Conservation (phyloP, 2,113 vertebrate genomes). For the Entelurus aequoreus region DNA sequence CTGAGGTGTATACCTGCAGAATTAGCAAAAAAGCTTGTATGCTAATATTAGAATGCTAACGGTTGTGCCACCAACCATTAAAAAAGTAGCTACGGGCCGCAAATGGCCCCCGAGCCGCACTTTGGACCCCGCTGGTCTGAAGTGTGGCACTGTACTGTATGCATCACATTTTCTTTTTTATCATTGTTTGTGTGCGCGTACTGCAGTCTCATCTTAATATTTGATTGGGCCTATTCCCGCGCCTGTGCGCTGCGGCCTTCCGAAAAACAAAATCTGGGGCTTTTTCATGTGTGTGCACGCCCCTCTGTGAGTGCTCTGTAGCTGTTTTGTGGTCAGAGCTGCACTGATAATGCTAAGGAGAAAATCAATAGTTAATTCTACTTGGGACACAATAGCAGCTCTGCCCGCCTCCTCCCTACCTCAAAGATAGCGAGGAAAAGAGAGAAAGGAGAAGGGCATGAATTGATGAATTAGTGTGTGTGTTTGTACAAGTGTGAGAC, state of each 20-base stretch:
- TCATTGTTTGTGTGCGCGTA: slow-evolving; percentile 28
- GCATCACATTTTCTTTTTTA: slow-evolving; percentile 15
- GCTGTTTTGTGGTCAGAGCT: slow-evolving; percentile 60
- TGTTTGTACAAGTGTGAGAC: slow-evolving; percentile 21
- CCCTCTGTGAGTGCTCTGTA: slow-evolving; percentile 21
- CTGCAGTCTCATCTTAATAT: slow-evolving; percentile 32
- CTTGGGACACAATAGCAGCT: slow-evolving; percentile 64
- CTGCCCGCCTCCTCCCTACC: slow-evolving; percentile 43
- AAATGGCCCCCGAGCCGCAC: too few relatives aligned
- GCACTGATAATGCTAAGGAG: slow-evolving; percentile 64
- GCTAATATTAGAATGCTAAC: too few relatives aligned
- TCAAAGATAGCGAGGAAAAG: slow-evolving; percentile 27
- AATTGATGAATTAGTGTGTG: slow-evolving; percentile 60
- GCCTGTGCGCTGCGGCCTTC: slow-evolving; percentile 7
- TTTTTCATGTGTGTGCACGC: slow-evolving; percentile 19
- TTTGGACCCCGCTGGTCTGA: neutral
- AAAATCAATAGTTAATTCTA: slow-evolving; percentile 74
- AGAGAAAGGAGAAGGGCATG: slow-evolving; percentile 42
- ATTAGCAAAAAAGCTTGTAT: too few relatives aligned
- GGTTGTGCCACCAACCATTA: too few relatives aligned
- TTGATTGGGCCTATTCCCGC: slow-evolving; percentile 22
- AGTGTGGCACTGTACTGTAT: slow-evolving; percentile 15
- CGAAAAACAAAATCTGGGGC: slow-evolving; percentile 22
- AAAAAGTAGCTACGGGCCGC: too few relatives aligned
- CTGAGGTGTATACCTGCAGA: too few relatives aligned